Evolutionary conservation across 2,113 vertebrate species (phyloP), one percentile per base, ranked within the genome.

Genomic region (Notarius lentiginosus): DNA sequence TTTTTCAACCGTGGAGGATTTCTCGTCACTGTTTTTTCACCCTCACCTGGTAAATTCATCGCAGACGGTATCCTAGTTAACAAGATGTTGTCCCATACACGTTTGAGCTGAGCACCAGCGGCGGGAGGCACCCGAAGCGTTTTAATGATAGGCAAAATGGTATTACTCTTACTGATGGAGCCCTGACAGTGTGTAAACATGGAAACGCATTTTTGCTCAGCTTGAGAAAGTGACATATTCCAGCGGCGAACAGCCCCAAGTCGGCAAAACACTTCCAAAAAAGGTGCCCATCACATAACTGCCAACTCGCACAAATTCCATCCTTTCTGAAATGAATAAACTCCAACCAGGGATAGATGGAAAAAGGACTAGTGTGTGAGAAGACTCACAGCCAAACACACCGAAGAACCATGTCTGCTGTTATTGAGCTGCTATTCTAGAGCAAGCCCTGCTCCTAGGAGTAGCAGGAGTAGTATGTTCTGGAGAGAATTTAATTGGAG

Each of bases 161-260:
- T 53, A 53, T 77, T 77, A n/a, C 24, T 77, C 12, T 77, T 53
- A 76, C 4, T 14, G 73, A 76, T 76, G 73, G 49, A 77, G 75
- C 9, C 5, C 14, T 9, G 24, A 17, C 15, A 8, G 76, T 58
- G 15, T 56, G 20, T 18, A 20, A 79, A 79, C 27, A 79, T 41
- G n/a, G 76, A 30, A 79, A 79, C 0, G 7, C 53, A 75, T 12
- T n/a, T 76, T 77, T 53, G n/a, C 53, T 56, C 53, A 79, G 24
- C 17, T 51, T n/a, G 75, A 79, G n/a, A 56, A 79, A 56, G 27
- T 79, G 51, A 79, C n/a, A 56, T 79, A 34, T n/a, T 79, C 49
- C n/a, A 79, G 51, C 76, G 24, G 2, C 10, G 68, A 72, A 18
- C 5, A 79, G n/a, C 76, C 2, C 27, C 77, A 79, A 14, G 49